Conservation (phyloP, 2,888 invertebrate species). For the Chloroclysta siterata region DNA sequence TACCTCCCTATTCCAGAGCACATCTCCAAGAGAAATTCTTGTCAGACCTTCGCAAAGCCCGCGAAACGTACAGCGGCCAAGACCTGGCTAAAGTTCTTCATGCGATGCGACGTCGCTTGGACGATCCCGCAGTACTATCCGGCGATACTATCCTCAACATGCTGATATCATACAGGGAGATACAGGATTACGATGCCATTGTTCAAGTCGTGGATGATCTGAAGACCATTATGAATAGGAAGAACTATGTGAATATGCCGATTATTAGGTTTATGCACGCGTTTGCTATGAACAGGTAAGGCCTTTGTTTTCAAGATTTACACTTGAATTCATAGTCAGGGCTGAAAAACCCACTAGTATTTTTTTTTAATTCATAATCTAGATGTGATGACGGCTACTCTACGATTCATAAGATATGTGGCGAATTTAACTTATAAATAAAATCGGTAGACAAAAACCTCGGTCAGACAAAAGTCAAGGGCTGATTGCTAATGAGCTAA, state of each 20-base stretch:
- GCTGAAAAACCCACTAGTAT: too few relatives aligned
- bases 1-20: slow-evolving; percentile 85
- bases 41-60: slow-evolving; percentile 95
- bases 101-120: slow-evolving; percentile 95
- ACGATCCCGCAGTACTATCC: slow-evolving; percentile 98
- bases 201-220: slow-evolving; percentile 98
- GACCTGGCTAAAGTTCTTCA: slow-evolving; percentile 92
- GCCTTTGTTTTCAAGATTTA: neutral
- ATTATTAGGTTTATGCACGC: slow-evolving; percentile 97
- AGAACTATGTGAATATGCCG: slow-evolving; percentile 94
- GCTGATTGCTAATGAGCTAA: too few relatives aligned
- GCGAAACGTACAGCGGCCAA: slow-evolving; percentile 93
- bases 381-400: too few relatives aligned
- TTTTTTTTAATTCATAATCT: too few relatives aligned
- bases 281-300: slow-evolving; percentile 96
- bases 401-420: too few relatives aligned
- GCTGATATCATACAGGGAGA: slow-evolving; percentile 95
- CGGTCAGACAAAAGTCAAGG: too few relatives aligned
- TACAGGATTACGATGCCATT: slow-evolving; percentile 98
- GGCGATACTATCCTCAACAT: slow-evolving; percentile 98
- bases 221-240: slow-evolving; percentile 94
- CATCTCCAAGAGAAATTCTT: slow-evolving; percentile 99
- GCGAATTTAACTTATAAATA: too few relatives aligned
- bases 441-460: too few relatives aligned
- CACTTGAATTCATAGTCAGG: too few relatives aligned